Conservation (phyloP, 2,888 invertebrate genomes). For the Kryphioiulus occultus region DNA sequence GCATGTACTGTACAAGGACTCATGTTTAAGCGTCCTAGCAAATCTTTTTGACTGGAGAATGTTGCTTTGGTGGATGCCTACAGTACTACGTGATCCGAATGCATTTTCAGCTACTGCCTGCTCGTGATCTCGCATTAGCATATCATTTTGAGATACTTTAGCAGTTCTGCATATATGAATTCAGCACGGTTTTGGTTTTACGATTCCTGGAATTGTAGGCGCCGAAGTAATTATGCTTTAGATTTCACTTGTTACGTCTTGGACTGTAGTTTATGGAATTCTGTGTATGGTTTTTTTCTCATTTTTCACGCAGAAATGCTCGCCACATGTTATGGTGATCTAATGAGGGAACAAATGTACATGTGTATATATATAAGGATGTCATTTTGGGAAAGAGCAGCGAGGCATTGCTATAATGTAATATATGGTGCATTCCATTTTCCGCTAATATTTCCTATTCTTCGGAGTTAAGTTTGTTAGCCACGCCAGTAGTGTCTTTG, state of each 20-base stretch:
- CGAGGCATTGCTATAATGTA: neutral
- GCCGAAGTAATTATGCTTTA: neutral
- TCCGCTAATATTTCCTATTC: constrained; percentile 24
- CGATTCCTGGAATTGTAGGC: neutral
- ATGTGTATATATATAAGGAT: neutral
- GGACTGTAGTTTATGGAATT: neutral
- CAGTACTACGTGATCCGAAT: neutral
- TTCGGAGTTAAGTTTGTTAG: neutral
- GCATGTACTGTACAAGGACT: too few species aligned
- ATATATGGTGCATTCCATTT: constrained; percentile 8
- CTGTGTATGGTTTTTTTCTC: neutral
- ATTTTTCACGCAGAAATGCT: neutral
- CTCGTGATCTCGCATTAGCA: constrained; percentile 16
- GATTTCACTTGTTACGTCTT: neutral
- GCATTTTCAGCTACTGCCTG: neutral
- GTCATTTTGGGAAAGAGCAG: neutral
- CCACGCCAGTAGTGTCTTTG: neutral
- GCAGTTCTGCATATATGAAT: neutral
- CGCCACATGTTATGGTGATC: neutral
- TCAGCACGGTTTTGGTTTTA: neutral
- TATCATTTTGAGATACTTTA: neutral
- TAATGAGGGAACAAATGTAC: neutral
- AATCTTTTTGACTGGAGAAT: neutral
- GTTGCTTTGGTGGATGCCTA: neutral
- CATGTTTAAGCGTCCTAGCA: too few species aligned